Conservation (phyloP, 2,113 vertebrate species). For the Rhagologus leucostigma region DNA sequence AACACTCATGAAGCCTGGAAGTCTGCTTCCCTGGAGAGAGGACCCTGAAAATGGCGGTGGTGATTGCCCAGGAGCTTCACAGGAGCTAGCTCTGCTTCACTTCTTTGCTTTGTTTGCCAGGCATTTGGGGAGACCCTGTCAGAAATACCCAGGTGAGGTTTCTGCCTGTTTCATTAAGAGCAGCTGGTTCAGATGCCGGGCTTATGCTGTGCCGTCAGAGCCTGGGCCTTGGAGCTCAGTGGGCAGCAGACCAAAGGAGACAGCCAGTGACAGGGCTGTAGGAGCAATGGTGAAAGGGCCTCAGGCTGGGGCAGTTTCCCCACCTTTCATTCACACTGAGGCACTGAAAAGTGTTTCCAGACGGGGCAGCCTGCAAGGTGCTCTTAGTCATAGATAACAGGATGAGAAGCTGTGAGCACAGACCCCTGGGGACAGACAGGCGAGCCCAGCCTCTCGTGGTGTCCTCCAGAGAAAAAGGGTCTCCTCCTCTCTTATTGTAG, state of each 20-base stretch:
- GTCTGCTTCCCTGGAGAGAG: not conserved
- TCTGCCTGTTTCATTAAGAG: not conserved
- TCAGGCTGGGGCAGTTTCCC: not conserved
- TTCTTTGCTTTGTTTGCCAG: not conserved
- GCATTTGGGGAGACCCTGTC: not conserved
- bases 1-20: not conserved
- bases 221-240: not conserved
- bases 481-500: not conserved
- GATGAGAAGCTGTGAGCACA: not conserved
- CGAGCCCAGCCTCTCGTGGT: rapidly evolving
- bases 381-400: not conserved
- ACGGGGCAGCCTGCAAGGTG: not conserved
- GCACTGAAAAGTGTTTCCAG: not conserved
- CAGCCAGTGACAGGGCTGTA: not conserved
- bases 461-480: not conserved
- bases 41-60: not conserved
- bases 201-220: rapidly evolving
- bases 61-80: not conserved
- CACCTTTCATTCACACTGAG: not conserved
- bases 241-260: not conserved
- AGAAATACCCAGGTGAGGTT: not conserved
- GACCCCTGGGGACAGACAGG: not conserved
- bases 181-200: rapidly evolving
- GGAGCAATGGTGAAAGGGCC: not conserved
- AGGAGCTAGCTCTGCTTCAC: not conserved